Evolutionary conservation across 1,140 invertebrate genomes (phyloP).

Genomic region (Neocloeon triangulifer): DNA sequence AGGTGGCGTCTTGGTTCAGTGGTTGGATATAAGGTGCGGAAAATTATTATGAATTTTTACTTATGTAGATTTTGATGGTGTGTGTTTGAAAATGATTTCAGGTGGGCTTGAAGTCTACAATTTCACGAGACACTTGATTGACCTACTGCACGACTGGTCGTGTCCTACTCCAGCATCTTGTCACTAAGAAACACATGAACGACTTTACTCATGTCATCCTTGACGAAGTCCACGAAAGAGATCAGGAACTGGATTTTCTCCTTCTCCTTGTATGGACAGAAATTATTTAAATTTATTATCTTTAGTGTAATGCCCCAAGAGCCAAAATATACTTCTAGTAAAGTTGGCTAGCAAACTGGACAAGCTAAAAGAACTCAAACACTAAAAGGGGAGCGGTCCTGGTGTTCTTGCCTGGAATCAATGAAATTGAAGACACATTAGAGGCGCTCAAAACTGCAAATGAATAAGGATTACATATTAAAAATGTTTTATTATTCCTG

Average conservation of each 20-base stretch:
- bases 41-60: background rate
- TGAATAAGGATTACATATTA: no score
- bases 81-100: no score
- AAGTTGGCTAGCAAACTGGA: slow-evolving; percentile 47
- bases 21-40: slow-evolving; percentile 63
- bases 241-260: slow-evolving; percentile 84
- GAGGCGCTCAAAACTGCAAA: no score
- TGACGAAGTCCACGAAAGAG: slow-evolving; percentile 89
- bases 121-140: slow-evolving; percentile 46
- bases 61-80: background rate
- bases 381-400: slow-evolving; percentile 39
- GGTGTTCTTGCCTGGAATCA: slow-evolving; percentile 68
- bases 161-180: slow-evolving; percentile 36
- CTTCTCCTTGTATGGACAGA: slow-evolving; percentile 52
- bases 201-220: slow-evolving; percentile 76
- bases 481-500: no score
- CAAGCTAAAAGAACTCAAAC: slow-evolving; percentile 27
- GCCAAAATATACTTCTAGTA: slow-evolving; percentile 14
- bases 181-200: slow-evolving; percentile 24
- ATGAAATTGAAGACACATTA: slow-evolving; percentile 67
- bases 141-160: slow-evolving; percentile 70
- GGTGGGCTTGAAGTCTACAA: slow-evolving; percentile 35
- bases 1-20: slow-evolving; percentile 48
- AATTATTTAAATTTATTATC: background rate
- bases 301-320: no score